Evolutionary conservation across 1,140 invertebrate species (phyloP).

Genomic region (Brachionus manjavacas): DNA sequence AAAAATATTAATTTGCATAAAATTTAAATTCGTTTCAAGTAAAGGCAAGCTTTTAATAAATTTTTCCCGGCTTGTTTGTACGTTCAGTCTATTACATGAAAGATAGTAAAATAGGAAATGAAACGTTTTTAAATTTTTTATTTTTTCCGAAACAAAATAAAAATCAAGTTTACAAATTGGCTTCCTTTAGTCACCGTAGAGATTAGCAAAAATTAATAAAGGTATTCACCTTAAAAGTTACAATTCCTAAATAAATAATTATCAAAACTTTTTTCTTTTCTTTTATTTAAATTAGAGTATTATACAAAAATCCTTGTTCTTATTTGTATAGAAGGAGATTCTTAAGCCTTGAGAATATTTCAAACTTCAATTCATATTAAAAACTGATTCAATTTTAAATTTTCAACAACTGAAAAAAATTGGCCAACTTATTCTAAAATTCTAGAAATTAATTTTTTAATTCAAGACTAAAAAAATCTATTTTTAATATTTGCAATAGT

Average conservation of each 20-base stretch:
- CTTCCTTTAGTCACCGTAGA: not conserved
- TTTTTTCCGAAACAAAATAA: not conserved
- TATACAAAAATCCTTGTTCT: no score
- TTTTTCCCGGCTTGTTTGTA: not conserved
- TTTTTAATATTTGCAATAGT: no score
- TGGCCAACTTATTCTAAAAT: no score
- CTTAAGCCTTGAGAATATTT: not conserved
- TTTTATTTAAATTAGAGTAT: not conserved
- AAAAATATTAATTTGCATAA: constrained; percentile 32
- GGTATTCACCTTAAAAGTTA: not conserved
- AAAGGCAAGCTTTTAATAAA: not conserved
- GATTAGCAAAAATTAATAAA: not conserved
- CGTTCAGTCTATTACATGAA: not conserved
- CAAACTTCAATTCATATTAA: no score
- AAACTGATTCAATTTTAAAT: no score
- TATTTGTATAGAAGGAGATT: not conserved
- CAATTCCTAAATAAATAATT: not conserved
- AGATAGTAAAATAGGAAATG: not conserved
- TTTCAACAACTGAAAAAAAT: no score
- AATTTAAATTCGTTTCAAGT: not conserved
- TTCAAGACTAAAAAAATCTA: no score
- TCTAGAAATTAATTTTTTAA: no score
- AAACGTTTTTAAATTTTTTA: not conserved
- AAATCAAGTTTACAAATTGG: not conserved
- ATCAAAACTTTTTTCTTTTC: not conserved